These are phyloP conservation scores for Ommatoiulus sabulosus DNA, from an alignment of 2,888 invertebrate genomes.

Conservation along the genomic window DNA sequence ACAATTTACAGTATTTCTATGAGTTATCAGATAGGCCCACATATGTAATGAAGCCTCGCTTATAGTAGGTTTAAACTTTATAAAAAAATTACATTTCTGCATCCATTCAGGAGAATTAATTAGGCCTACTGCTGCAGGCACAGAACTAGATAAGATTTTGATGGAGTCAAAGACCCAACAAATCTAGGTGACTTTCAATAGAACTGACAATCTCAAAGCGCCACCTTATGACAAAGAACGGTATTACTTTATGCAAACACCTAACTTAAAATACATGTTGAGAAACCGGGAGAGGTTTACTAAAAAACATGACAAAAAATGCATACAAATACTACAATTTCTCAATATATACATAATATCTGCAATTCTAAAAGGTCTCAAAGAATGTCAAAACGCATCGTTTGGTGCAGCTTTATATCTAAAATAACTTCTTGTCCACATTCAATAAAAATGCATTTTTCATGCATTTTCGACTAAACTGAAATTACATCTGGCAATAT, in stretches of 20 bases:
- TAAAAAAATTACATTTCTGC: neutral
- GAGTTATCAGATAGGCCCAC: neutral
- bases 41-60: conserved; percentile 1
- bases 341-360: too few relatives aligned
- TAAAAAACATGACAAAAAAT: neutral
- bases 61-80: neutral
- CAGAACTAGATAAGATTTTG: neutral
- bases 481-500: too few relatives aligned
- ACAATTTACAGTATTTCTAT: neutral
- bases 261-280: neutral
- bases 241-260: neutral
- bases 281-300: neutral
- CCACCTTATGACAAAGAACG: neutral
- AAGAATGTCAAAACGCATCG: too few relatives aligned
- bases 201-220: neutral
- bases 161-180: conserved; percentile 29
- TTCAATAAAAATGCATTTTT: too few relatives aligned
- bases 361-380: too few relatives aligned
- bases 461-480: too few relatives aligned
- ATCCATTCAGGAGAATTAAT: conserved; percentile 27
- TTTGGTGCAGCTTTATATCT: too few relatives aligned
- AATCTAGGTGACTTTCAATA: neutral
- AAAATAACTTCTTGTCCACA: too few relatives aligned
- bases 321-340: too few relatives aligned
- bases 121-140: neutral